These are phyloP conservation scores for Andricus curvator DNA, from an alignment of 2,888 invertebrate genomes.

Conservation along the genomic window DNA sequence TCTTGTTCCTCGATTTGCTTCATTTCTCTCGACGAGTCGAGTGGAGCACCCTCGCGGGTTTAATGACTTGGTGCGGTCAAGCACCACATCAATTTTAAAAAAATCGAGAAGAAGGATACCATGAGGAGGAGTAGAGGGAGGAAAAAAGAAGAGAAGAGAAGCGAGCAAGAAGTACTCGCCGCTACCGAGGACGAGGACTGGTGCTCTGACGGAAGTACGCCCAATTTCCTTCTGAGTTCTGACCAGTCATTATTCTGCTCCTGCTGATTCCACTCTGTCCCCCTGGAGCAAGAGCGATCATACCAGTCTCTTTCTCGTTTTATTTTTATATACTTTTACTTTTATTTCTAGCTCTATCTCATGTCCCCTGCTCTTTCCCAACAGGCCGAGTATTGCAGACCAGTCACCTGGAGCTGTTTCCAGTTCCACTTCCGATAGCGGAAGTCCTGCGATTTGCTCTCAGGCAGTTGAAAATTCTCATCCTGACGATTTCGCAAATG, in stretches of 20 bases:
- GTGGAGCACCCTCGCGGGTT: slow-evolving; percentile 24
- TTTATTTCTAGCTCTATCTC: background rate
- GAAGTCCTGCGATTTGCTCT: slow-evolving; percentile 33
- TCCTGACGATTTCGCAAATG: background rate
- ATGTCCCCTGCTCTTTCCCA: background rate
- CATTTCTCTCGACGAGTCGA: slow-evolving; percentile 5
- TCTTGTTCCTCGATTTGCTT: slow-evolving; percentile 18
- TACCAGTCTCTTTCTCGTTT: slow-evolving; percentile 28
- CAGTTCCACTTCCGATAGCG: background rate
- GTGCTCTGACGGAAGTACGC: slow-evolving; percentile 57
- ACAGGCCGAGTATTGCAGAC: background rate
- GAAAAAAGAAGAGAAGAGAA: slow-evolving; percentile 43
- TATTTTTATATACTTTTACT: background rate
- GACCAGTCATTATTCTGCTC: slow-evolving; percentile 43
- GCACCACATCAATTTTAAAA: slow-evolving; percentile 23
- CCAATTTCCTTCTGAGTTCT: slow-evolving; percentile 57
- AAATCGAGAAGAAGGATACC: background rate
- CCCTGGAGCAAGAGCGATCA: slow-evolving; percentile 15
- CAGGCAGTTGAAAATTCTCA: background rate
- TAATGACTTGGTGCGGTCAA: slow-evolving; percentile 26
- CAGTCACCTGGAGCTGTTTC: too few species aligned
- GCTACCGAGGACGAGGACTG: background rate
- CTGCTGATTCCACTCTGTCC: slow-evolving; percentile 18
- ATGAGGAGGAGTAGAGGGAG: slow-evolving; percentile 13
- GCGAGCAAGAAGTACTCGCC: background rate